Evolutionary conservation across 2,797 vertebrate species (phyloP), one percentile per base, ranked within the genome.

Genomic region (Sarcoramphus papa): DNA sequence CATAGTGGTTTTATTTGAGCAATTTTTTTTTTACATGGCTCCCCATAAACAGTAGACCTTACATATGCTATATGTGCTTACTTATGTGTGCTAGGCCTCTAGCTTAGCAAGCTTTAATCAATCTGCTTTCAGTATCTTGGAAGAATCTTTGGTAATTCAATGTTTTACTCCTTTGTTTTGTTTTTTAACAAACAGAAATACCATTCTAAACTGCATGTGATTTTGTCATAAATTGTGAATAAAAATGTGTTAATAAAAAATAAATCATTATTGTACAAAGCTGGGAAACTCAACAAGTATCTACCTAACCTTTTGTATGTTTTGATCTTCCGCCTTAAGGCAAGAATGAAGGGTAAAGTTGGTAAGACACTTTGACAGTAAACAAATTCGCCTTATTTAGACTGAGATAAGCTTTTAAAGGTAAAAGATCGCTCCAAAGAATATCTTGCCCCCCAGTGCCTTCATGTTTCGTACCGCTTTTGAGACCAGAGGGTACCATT

Each of bases 361-460:
- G 40, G 3, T 74, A 82, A 69, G n/a, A 54, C 15, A 50, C 31
- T 69, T 60, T 62, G 50, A 31, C 6, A 83, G 45, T 60, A 48
- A 88, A 73, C 24, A 72, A 63, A 72, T 45, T n/a, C 5, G 14
- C 24, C 7, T 47, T 62, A 82, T 74, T 79, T 74, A 57, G 31
- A 57, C 17, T 48, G 50, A 77, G 41, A 37, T 74, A 81, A 82
- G 4, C 16, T 27, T 67, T 78, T 74, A 70, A 79, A 80, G 8
- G 62, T 53, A 83, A 85, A 79, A 70, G 20, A 48, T 54, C 2
- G 1, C 30, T 56, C 9, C 1, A 3, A 88, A 59, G 2, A 79
- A 25, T 73, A 31, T 45, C 14, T 64, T 51, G 3, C 5, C 19
- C 3, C 31, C 30, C 7, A 5, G 2, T 2, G 0, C 31, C 18